Percentiles rank a stretch among this genome's conserved stretches.
These are phyloP conservation scores for Eulemur rubriventer DNA, from an alignment of 2,797 vertebrate species.

Conservation along the genomic window DNA sequence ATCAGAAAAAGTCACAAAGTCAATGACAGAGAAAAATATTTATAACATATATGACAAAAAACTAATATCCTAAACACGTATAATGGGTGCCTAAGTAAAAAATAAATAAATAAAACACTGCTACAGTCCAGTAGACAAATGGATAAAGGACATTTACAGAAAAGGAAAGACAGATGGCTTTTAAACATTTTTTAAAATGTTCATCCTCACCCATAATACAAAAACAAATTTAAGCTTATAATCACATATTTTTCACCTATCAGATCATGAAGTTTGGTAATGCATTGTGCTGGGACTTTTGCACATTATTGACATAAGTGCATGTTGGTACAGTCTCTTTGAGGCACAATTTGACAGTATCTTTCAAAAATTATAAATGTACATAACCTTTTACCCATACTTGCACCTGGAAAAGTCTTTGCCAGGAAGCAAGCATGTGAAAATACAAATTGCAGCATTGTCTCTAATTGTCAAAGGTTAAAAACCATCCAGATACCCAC, in stretches of 20 bases:
- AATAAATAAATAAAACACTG: neutral
- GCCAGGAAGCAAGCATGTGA: neutral
- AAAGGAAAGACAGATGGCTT: neutral
- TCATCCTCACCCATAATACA: neutral
- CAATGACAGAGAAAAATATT: neutral
- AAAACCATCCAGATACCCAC: neutral
- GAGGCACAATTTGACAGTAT: neutral
- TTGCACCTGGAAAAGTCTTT: neutral
- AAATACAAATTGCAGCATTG: neutral
- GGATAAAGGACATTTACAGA: neutral
- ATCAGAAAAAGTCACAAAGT: neutral
- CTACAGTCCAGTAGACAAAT: neutral
- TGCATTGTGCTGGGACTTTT: neutral
- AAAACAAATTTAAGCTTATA: neutral
- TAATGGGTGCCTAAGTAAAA: neutral
- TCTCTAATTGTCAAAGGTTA: neutral
- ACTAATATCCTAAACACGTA: neutral
- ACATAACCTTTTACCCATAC: neutral
- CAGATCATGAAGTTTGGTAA: neutral
- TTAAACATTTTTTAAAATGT: neutral
- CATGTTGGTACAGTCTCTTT: neutral
- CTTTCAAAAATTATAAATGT: neutral
- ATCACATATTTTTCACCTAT: neutral
- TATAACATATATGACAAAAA: neutral
- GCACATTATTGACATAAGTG: rapidly evolving